These are phyloP conservation scores for Colostygia pectinataria DNA, from an alignment of 2,888 invertebrate genomes.

Conservation along the genomic window DNA sequence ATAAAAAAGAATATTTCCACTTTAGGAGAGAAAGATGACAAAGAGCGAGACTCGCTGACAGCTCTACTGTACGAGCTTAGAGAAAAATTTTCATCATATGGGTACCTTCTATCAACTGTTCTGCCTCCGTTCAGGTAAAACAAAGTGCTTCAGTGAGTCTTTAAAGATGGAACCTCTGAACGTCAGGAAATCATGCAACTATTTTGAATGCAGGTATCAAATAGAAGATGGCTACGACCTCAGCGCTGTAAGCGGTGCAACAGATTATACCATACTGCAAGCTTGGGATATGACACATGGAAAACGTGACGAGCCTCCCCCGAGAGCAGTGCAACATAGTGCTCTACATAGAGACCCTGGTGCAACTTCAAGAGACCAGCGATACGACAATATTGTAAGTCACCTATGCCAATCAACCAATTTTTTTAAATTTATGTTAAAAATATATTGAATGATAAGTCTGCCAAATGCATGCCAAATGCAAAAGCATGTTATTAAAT, in stretches of 20 bases:
- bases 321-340: constrained; percentile 76
- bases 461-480: too few species aligned
- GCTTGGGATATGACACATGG: constrained; percentile 83
- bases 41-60: constrained; percentile 82
- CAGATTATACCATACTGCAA: constrained; percentile 87
- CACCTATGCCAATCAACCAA: not conserved
- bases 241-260: constrained; percentile 80
- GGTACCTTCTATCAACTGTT: constrained; percentile 82
- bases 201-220: constrained; percentile 60
- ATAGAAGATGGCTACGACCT: constrained; percentile 87
- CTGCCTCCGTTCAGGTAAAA: constrained; percentile 82
- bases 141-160: not conserved
- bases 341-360: constrained; percentile 76
- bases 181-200: not conserved
- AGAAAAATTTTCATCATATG: constrained; percentile 82
- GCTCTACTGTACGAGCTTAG: constrained; percentile 83
- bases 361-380: constrained; percentile 65
- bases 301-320: constrained; percentile 67
- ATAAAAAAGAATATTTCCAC: too few species aligned
- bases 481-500: too few species aligned
- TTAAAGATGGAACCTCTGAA: not conserved
- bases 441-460: too few species aligned
- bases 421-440: too few species aligned
- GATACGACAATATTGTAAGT: constrained; percentile 74
- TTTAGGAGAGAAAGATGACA: constrained; percentile 71